phyloP scores from a whole-genome alignment of 2,797 vertebrate genomes.

The Intellagama lesueurii region DNA sequence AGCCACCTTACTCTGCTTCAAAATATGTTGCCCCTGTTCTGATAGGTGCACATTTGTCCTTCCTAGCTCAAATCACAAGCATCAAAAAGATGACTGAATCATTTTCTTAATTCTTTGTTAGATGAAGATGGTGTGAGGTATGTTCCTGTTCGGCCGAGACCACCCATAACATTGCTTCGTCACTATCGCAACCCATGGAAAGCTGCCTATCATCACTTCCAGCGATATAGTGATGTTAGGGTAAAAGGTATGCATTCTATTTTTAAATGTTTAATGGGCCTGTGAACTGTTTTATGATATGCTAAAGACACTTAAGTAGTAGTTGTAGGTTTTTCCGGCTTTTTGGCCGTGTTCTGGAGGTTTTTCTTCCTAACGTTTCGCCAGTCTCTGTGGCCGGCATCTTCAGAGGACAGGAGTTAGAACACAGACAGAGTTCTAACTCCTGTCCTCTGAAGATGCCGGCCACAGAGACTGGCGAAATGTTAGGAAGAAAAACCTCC shows the following conservation, averaged over 20 bases:
- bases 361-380: no score
- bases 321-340: no score
- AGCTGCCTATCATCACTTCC: conserved; percentile 98
- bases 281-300: not conserved
- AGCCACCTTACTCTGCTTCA: not conserved
- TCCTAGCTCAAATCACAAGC: not conserved
- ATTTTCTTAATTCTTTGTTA: conserved; percentile 63
- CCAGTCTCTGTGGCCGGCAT: no score
- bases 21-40: not conserved
- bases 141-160: conserved; percentile 91
- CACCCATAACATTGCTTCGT: conserved; percentile 92
- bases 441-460: no score
- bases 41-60: accelerated
- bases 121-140: conserved; percentile 98
- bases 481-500: no score
- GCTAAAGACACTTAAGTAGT: not conserved
- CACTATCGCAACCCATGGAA: conserved; percentile 99
- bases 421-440: no score
- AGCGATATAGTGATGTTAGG: conserved; percentile 95
- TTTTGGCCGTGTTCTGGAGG: no score
- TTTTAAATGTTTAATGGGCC: no score
- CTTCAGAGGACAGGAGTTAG: no score
- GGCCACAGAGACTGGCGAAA: no score
- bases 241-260: conserved; percentile 88
- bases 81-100: not conserved